Evolutionary conservation across 2,113 vertebrate species (phyloP), one percentile per base, ranked within the genome.

Genomic region (Xerus inauris): DNA sequence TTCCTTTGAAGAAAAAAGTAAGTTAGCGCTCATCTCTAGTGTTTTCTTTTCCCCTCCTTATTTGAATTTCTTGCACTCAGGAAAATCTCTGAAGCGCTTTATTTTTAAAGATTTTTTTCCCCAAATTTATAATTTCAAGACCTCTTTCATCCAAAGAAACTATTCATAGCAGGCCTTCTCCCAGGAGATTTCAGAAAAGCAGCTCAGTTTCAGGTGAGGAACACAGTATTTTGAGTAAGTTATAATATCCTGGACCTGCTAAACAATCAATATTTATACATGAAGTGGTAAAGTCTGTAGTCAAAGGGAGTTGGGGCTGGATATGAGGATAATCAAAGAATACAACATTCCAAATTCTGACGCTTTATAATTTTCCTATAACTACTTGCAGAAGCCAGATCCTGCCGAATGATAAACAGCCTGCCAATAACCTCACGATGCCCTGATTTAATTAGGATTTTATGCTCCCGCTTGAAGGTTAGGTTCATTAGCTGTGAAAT

Each of bases 401-500:
- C 89, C 93, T 87, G 51, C 80, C 19, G 26, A 82, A 90, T 92
- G 93, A 92, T 80, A 81, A 97, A 85, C 97, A 92, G 87, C 80
- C 86, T 97, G 91, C 96, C 96, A 96, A 95, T 96, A 95, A 96
- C 92, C 93, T 96, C 93, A 71, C 54, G 88, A 91, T 76, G 86
- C 71, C 98, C 47, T 69, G 94, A 98, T 97, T 98, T 98, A 97
- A 98, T 98, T 75, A 98, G 93, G 77, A 67, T 93, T 97, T 97
- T 79, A 80, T 96, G 93, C 85, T 97, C 95, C 81, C 91, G 38
- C 32, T 28, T 95, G 94, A 97, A 88, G 91, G 96, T 95, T 98
- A 95, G 96, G 0, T 1, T 96, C 91, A 96, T 97, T 98, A 96
- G 76, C 79, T 97, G 80, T 82, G 97, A 98, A 98, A 97, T 77